Percentiles rank a stretch among this genome's conserved stretches.
Conservation (phyloP, 1,140 invertebrate species). For the Drosophila trapezifrons region DNA sequence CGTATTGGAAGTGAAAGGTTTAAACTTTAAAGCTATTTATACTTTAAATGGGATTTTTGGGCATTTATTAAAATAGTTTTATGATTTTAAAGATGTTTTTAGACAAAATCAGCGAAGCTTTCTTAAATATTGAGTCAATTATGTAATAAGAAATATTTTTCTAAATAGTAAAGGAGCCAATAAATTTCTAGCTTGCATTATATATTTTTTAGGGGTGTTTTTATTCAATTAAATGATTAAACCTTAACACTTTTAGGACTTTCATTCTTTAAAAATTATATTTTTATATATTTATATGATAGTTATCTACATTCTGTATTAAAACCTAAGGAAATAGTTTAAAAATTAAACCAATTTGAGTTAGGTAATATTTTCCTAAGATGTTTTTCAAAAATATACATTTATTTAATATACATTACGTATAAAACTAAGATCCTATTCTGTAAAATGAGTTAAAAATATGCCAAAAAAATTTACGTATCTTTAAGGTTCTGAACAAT, state of each 20-base stretch:
- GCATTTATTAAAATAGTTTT: neutral
- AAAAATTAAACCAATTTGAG: too few relatives aligned
- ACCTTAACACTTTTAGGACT: too few relatives aligned
- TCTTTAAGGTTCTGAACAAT: neutral
- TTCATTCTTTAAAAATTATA: too few relatives aligned
- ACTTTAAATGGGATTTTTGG: neutral
- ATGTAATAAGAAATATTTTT: neutral
- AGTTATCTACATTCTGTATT: too few relatives aligned
- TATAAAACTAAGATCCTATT: neutral
- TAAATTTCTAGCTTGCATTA: neutral
- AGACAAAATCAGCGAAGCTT: neutral
- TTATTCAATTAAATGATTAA: too few relatives aligned
- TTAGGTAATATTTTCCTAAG: neutral
- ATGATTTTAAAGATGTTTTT: neutral
- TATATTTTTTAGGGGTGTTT: neutral
- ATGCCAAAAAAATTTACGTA: neutral
- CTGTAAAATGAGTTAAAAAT: neutral
- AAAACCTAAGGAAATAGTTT: too few relatives aligned
- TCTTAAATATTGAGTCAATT: neutral
- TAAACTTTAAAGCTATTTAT: too few relatives aligned
- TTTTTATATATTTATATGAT: too few relatives aligned
- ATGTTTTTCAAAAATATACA: neutral
- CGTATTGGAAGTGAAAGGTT: neutral
- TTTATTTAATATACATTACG: neutral
- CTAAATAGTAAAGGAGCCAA: neutral